Evolutionary conservation across 2,888 invertebrate species (phyloP), one percentile per base, ranked within the genome.

Genomic region (Dicyrtomina minuta): DNA sequence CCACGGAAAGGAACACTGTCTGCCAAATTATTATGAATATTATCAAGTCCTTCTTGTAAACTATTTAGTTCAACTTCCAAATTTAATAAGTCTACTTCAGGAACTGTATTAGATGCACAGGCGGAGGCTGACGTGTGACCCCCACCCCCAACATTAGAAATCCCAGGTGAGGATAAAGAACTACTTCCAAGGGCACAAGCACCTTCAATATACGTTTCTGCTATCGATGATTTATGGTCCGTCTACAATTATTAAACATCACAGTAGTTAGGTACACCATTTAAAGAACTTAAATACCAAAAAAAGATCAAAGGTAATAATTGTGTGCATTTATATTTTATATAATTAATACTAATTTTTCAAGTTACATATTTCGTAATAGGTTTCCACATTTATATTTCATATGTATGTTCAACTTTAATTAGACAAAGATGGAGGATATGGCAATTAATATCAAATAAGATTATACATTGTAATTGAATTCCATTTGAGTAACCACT

Each of bases 11-110:
- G 72, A 13, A 56, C 67, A 70, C 65, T 60, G 55, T 68, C 70
- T 26, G 68, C 67, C 65, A 77, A 70, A 68, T 76, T 77, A 53
- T 74, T 72, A 56, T 78, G 78, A 68, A 93, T 92, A 83, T 93
- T 93, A 76, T 91, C 90, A 73, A 93, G 88, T 1, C 93, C 93
- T 77, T 93, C 88, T 80, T 93, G 89, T 79, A 93, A 83, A 70
- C 91, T 92, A 80, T 89, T 91, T 72, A 94, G 84, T 83, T 93
- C 93, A 79, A 92, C 89, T 81, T 93, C 93, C 75, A 93, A 84
- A 82, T 93, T 93, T 17, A 94, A 89, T 72, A 94, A 84, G 84
- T 93, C 92, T 1, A 92, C 92, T 43, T 93, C 92, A 26, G 88
- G 89, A 17, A 55, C 55, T 33, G 33, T 8, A 55, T 55, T 55